These are phyloP conservation scores for Selene dorsalis DNA, from an alignment of 2,797 vertebrate species.

Conservation along the genomic window DNA sequence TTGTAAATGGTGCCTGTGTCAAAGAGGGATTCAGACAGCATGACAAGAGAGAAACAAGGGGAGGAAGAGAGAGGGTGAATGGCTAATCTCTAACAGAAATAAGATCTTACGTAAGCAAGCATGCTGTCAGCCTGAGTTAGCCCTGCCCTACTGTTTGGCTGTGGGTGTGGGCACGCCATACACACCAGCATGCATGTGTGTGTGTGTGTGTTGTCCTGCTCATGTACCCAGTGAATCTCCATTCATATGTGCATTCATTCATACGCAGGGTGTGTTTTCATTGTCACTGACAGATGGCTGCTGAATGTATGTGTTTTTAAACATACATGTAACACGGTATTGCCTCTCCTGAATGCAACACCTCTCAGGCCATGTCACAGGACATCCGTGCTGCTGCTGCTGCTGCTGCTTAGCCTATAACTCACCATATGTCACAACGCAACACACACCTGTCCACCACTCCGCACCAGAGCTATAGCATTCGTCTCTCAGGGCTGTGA, in stretches of 20 bases:
- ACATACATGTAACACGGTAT: neutral
- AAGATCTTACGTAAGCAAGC: slow-evolving; percentile 81
- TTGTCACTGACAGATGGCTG: slow-evolving; percentile 26
- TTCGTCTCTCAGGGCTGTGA: neutral
- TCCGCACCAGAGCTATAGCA: neutral
- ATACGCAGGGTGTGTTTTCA: slow-evolving; percentile 35
- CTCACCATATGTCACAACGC: slow-evolving; percentile 37
- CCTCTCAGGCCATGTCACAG: slow-evolving; percentile 40
- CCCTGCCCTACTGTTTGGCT: slow-evolving; percentile 66
- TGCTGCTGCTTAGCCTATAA: slow-evolving; percentile 15
- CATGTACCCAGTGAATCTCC: slow-evolving; percentile 53
- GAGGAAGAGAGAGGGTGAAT: slow-evolving; percentile 54
- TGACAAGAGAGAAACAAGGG: slow-evolving; percentile 38
- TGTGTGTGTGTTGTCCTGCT: slow-evolving; percentile 36
- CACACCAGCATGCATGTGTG: slow-evolving; percentile 43
- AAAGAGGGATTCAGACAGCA: slow-evolving; percentile 34
- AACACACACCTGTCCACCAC: slow-evolving; percentile 11
- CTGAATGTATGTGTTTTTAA: neutral
- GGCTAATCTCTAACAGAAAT: slow-evolving; percentile 84
- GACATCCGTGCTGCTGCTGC: slow-evolving; percentile 1
- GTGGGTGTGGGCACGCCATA: slow-evolving; percentile 34
- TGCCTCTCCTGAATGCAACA: neutral
- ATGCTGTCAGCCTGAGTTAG: slow-evolving; percentile 72
- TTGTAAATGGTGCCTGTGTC: slow-evolving; percentile 39
- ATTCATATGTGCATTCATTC: slow-evolving; percentile 52